These are phyloP conservation scores for Acanthurus lineatus DNA, from an alignment of 2,797 vertebrate genomes.

Conservation along the genomic window DNA sequence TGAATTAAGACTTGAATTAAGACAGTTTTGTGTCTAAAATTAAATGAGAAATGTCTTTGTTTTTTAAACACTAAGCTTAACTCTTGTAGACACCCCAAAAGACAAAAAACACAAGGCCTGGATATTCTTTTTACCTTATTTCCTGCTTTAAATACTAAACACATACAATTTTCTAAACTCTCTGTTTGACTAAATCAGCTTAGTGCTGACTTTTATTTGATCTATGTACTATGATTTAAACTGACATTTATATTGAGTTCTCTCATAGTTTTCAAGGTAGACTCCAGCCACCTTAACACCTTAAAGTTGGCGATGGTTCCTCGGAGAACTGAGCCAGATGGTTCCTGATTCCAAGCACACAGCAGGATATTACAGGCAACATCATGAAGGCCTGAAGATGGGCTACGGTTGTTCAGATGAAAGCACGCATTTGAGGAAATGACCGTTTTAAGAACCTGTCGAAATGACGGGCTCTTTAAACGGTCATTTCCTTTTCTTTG, in stretches of 20 bases:
- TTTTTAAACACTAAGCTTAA: neutral
- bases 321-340: slow-evolving; percentile 52
- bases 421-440: slow-evolving; percentile 1
- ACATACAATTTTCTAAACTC: neutral
- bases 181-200: slow-evolving; percentile 7
- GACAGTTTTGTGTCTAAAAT: neutral
- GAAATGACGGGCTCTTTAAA: slow-evolving; percentile 21
- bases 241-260: slow-evolving; percentile 16
- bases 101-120: neutral
- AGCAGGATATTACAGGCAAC: slow-evolving; percentile 34
- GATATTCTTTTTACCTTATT: neutral
- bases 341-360: slow-evolving; percentile 22
- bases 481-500: neutral
- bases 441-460: too few relatives aligned
- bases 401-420: slow-evolving; percentile 12
- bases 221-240: slow-evolving; percentile 5
- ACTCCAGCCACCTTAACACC: slow-evolving; percentile 8
- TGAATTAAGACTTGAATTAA: neutral
- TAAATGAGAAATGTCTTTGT: neutral
- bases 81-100: neutral
- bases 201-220: slow-evolving; percentile 12
- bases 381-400: slow-evolving; percentile 11
- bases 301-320: slow-evolving; percentile 30
- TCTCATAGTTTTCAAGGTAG: slow-evolving; percentile 7
- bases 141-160: slow-evolving; percentile 10